Base-by-base conservation (phyloP, 2,797 vertebrate genomes). In the Buceros bicornis region DNA sequence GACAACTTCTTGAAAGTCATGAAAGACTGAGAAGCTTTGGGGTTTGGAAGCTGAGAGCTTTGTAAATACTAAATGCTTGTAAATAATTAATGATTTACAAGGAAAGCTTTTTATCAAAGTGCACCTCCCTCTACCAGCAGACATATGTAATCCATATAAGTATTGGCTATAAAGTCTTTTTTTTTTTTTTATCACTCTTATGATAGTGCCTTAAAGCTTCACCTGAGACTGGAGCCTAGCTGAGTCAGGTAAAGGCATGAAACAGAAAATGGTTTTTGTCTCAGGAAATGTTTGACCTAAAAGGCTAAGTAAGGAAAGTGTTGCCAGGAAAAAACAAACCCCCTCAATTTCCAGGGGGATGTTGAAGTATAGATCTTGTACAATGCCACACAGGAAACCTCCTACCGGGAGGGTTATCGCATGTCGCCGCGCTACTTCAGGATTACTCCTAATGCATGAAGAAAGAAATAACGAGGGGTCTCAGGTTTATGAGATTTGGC, bases 81-180 rank as follows among this genome's bases (percentile, higher is more conserved):
- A 40, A 40, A 40, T 72, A 66, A 93, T 95, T 80, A 95, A 93
- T 65, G 80, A 95, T 97, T 93, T 93, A 94, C 71, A 87, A 89
- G 70, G 81, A 67, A 67, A 77, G 86, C 62, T n/a, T 96, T 97
- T 96, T 95, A 90, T 80, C 48, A 62, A 72, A 93, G 74, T 69
- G 78, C 60, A 77, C 67, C 40, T 92, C 64, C 28, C 28, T 87
- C 60, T 71, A 85, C 51, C 60, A 92, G 83, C 43, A 90, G 83
- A 78, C n/a, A 31, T 61, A 67, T 40, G 25, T 87, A 79, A 87
- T 77, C 40, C 53, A 21, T 77, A 66, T 51, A 56, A 90, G 21
- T 31, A 80, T 10, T 37, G 31, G 31, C 26, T 66, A 42, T 69
- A 66, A 89, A 71, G 11, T 58, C 76, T 33, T 17, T 31, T 20